Evolutionary conservation across 1,140 invertebrate species (phyloP).

Genomic region (Musca vetustissima): DNA sequence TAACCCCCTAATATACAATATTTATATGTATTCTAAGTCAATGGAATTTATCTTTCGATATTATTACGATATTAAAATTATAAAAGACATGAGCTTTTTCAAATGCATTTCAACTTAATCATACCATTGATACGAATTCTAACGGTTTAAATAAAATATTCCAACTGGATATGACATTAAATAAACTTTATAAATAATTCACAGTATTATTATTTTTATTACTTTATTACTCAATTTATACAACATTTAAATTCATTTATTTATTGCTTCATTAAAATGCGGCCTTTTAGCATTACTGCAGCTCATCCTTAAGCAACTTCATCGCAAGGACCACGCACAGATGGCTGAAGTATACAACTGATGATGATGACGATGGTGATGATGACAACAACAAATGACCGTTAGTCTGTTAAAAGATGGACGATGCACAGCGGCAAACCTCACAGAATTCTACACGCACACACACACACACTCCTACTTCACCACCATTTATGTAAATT

Average conservation of each 20-base stretch:
- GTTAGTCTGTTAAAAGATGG: too few relatives aligned
- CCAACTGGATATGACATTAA: too few relatives aligned
- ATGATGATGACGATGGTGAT: not conserved
- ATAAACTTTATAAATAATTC: too few relatives aligned
- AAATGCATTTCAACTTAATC: too few relatives aligned
- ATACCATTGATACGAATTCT: too few relatives aligned
- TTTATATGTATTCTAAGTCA: too few relatives aligned
- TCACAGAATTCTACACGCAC: not conserved
- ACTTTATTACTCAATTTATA: constrained; percentile 12
- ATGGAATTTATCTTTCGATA: too few relatives aligned
- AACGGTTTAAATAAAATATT: too few relatives aligned
- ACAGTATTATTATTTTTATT: not conserved
- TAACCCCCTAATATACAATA: too few relatives aligned
- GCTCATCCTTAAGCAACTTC: not conserved
- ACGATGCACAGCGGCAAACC: not conserved
- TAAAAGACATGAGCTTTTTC: too few relatives aligned
- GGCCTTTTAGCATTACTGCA: not conserved
- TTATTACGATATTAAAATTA: too few relatives aligned
- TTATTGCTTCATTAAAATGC: constrained; percentile 19
- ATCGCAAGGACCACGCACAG: not conserved
- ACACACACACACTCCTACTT: constrained; percentile 3
- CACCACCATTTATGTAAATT: constrained; percentile 10
- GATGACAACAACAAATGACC: too few relatives aligned
- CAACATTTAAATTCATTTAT: constrained; percentile 9
- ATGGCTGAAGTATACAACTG: not conserved